phyloP scores from a whole-genome alignment of 2,113 vertebrate species.

The Rousettus leschenaultii region DNA sequence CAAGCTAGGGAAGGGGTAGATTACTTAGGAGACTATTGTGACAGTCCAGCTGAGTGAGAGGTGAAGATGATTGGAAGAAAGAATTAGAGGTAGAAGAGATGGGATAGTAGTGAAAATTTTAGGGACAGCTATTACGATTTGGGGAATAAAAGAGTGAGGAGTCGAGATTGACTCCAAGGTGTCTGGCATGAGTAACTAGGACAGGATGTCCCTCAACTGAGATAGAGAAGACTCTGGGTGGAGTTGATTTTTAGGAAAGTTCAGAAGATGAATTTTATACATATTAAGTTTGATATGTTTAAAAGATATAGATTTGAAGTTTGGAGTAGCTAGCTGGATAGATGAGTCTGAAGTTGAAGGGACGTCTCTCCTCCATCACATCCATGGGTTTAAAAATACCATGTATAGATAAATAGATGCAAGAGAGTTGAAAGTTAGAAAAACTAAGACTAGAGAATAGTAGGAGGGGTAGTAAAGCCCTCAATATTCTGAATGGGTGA shows the following conservation, averaged over 20 bases:
- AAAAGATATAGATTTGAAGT: not conserved
- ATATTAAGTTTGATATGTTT: not conserved
- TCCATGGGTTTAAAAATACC: not conserved
- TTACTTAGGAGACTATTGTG: not conserved
- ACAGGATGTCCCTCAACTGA: not conserved
- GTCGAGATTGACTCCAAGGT: not conserved
- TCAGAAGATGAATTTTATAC: not conserved
- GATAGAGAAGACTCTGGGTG: not conserved
- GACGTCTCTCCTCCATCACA: not conserved
- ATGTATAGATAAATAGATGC: not conserved
- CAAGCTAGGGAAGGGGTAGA: not conserved
- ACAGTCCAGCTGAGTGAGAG: not conserved
- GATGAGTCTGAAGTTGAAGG: not conserved
- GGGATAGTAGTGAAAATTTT: not conserved
- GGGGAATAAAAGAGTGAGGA: not conserved
- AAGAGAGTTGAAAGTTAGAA: not conserved
- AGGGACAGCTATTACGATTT: not conserved
- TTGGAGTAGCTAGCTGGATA: not conserved
- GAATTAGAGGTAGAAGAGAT: not conserved
- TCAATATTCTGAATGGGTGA: not conserved
- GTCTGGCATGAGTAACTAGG: not conserved
- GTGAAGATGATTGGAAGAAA: not conserved
- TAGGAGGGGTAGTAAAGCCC: not conserved
- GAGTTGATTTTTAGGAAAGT: not conserved
- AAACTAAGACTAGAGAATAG: not conserved